Evolutionary conservation across 2,888 invertebrate species (phyloP).

Genomic region (Oligia fasciuncula): DNA sequence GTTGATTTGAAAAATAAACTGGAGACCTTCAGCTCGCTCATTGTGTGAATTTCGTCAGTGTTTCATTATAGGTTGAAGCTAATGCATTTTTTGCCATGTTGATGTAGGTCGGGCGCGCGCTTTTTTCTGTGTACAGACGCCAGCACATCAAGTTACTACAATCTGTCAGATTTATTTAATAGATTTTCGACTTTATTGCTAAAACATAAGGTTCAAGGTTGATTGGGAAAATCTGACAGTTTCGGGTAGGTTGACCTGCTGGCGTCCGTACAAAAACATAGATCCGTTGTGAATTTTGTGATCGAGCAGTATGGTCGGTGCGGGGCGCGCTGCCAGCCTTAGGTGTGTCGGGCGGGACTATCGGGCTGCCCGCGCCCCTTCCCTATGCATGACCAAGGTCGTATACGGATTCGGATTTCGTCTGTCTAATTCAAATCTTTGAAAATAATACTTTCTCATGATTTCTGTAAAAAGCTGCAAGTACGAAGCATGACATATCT

Average conservation of each 20-base stretch:
- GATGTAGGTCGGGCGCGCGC: conserved; percentile 85
- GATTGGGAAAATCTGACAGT: no score
- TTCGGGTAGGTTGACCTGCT: no score
- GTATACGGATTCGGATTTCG: conserved; percentile 15
- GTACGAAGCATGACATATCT: neutral
- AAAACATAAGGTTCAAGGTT: no score
- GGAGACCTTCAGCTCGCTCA: conserved; percentile 66
- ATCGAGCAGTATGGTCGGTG: conserved; percentile 57
- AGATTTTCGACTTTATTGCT: no score
- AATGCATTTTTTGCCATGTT: conserved; percentile 79
- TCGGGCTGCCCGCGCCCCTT: conserved; percentile 45
- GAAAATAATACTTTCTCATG: neutral
- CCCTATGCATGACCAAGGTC: conserved; percentile 56
- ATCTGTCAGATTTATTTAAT: no score
- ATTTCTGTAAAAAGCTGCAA: neutral
- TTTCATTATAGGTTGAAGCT: conserved; percentile 68
- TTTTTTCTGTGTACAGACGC: conserved; percentile 75
- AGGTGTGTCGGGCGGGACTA: conserved; percentile 15
- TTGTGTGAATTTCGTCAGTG: conserved; percentile 69
- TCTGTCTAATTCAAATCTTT: neutral
- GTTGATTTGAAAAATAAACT: conserved; percentile 69
- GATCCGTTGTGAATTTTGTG: conserved; percentile 67
- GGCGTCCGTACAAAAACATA: conserved; percentile 81
- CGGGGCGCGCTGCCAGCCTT: conserved; percentile 70
- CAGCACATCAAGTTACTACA: no score